Evolutionary conservation across 2,113 vertebrate genomes (phyloP).

Genomic region (Hippopotamus amphibius): DNA sequence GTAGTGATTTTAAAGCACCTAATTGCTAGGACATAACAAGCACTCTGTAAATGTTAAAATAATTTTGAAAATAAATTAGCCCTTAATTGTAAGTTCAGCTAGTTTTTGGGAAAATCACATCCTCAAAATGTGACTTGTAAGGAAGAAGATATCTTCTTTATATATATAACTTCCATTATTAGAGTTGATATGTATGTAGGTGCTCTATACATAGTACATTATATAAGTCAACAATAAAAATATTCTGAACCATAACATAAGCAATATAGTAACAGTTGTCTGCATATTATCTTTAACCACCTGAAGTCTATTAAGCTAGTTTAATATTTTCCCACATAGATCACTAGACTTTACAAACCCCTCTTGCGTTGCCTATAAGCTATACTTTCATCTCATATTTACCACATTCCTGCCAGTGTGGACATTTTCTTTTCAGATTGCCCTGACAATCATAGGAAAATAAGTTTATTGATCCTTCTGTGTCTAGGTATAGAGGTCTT

Average conservation of each 20-base stretch:
- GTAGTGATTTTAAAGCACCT: not conserved
- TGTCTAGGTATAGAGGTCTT: not conserved
- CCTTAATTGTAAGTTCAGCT: not conserved
- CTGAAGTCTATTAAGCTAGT: not conserved
- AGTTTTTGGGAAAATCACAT: not conserved
- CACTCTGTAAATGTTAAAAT: not conserved
- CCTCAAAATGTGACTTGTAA: not conserved
- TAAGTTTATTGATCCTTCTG: not conserved
- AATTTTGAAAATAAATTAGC: not conserved
- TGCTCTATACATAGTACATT: not conserved
- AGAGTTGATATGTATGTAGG: not conserved
- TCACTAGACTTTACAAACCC: not conserved
- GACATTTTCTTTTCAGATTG: not conserved
- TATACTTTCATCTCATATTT: conserved; percentile 19
- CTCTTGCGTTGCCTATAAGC: too few species aligned
- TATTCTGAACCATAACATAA: not conserved
- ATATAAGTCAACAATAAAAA: not conserved
- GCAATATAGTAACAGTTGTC: not conserved
- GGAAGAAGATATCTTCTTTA: not conserved
- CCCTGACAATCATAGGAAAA: not conserved
- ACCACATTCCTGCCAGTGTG: not conserved
- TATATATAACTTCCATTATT: not conserved
- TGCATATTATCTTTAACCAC: not conserved
- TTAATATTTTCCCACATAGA: not conserved
- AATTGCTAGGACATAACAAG: not conserved